Base-by-base conservation (phyloP, 2,888 invertebrate genomes). In the Lepidocyrtoides sp. region DNA sequence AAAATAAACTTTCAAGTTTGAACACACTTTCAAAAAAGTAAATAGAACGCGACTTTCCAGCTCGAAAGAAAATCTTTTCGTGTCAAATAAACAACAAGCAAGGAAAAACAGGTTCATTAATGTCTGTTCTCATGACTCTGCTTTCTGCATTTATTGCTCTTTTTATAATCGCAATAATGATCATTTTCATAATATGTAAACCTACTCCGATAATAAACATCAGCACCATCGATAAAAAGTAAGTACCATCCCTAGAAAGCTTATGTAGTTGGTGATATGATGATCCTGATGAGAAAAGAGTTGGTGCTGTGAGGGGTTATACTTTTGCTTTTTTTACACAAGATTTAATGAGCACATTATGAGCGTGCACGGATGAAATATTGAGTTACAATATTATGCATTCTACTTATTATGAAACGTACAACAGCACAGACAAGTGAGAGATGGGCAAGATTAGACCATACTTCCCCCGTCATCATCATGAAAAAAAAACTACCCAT, bases 361-460 rank as follows among this genome's bases (percentile, higher is more conserved):
- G 69, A 72, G 69, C 48, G 77, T 48, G 51, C 77, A 77, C 77
- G 48, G 26, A 1, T 10, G 14, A 51, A 29, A 77, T 77, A 77
- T 77, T 48, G 51, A 77, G 51, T 77, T 77, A 48, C 51, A 14
- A 29, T 77, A 72, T 60, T 20, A 5, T 60, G 29, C 29, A 63
- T 63, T 14, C 26, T 4, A 4, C 7, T 12, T 48, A 48, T 48
- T 12, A 48, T 12, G 12, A 8, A 12, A 48, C 14, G 2, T 8
- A 3, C 36, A 10, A 23, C 26, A 63, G 63, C n/a, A n/a, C 29
- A 14, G 1, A 57, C 63, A 63, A 63, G 63, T 63, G 63, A 36
- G 36, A 29, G 81, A 89, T 89, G 72, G 54, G 32, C 54, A 44
- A 89, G 89, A 89, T 89, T 88, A 60, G 63, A 77, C 86, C 85